Evolutionary conservation across 2,888 invertebrate genomes (phyloP), one percentile per base, ranked within the genome.

Genomic region (Lochmaea crataegi): DNA sequence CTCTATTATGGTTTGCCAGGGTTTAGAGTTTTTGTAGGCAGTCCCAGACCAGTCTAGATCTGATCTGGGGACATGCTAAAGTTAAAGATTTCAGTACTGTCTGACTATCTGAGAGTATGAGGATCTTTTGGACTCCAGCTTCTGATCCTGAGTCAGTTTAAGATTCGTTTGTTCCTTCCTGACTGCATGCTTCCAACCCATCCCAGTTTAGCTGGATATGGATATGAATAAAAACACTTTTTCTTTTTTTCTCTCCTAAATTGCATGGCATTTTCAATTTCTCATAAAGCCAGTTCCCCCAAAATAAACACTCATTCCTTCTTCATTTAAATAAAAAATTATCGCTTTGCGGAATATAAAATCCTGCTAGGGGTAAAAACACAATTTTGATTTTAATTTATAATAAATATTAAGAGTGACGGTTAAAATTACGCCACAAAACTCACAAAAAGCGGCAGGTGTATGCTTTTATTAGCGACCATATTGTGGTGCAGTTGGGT

Each of bases 381-480:
- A 58, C 26, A 26, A 58, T 58, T 58, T 58, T 26, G 26, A 58
- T 58, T 58, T 58, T 26, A 26, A 58, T 26, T 58, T 14, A 22
- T 58, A 58, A 58, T 58, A 58, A 58, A 11, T 12, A 58, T 12
- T 32, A 26, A 12, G 26, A 58, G 2, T 12, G 56, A 16, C 16
- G 56, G 56, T 9, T 9, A 16, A 56, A 56, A 56, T 18, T 56
- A 56, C 56, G 22, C 22, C 56, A 56, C 16, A 56, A 56, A 56
- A n/a, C 16, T 22, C 57, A 58, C 12, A 32, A 58, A 16, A 57
- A 57, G 11, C 57, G 32, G 57, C 57, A 57, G 57, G 57, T 58
- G 57, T 58, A 58, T 14, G 57, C 26, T 58, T 58, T 58, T 58
- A 26, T 26, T 58, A 58, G 1, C 14, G 12, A 26, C 57, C 57